A percentile compares a stretch with the other conserved stretches of the same genome.
These are phyloP conservation scores for Apolygus lucorum DNA, from an alignment of 1,140 invertebrate species.

Conservation along the genomic window DNA sequence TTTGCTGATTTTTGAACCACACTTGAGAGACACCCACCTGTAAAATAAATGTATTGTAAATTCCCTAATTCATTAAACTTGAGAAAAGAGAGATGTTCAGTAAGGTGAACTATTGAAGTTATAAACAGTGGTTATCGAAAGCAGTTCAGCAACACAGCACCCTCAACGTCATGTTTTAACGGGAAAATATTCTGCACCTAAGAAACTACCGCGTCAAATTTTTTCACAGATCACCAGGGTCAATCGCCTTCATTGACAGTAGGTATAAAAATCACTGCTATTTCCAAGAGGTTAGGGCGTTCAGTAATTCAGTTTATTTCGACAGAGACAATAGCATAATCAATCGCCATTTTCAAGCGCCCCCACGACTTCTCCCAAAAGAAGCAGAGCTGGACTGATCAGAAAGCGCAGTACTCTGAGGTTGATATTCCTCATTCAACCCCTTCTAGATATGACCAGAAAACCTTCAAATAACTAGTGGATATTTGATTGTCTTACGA, in stretches of 20 bases:
- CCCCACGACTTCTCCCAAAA: not conserved
- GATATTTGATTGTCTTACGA: not conserved
- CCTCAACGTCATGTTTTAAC: not conserved
- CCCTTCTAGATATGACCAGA: not conserved
- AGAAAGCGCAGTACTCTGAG: no score
- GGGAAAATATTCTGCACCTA: not conserved
- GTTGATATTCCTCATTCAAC: no score
- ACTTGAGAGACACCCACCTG: slow-evolving; percentile 74
- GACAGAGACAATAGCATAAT: not conserved
- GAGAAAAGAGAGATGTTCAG: not conserved
- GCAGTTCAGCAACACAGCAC: not conserved
- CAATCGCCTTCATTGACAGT: no score
- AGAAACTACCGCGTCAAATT: not conserved
- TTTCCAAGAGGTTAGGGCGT: no score
- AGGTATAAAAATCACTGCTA: no score
- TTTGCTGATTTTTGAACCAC: slow-evolving; percentile 56
- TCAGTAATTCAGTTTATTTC: no score
- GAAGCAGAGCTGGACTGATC: no score
- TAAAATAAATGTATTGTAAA: slow-evolving; percentile 23
- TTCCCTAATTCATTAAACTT: not conserved
- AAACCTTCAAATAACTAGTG: not conserved
- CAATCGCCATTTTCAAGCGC: not conserved
- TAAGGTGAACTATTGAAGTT: not conserved
- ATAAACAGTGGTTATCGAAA: not conserved
- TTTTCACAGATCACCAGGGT: not conserved